These are phyloP conservation scores for Lophotriccus pileatus DNA, from an alignment of 2,797 vertebrate species.

Conservation along the genomic window DNA sequence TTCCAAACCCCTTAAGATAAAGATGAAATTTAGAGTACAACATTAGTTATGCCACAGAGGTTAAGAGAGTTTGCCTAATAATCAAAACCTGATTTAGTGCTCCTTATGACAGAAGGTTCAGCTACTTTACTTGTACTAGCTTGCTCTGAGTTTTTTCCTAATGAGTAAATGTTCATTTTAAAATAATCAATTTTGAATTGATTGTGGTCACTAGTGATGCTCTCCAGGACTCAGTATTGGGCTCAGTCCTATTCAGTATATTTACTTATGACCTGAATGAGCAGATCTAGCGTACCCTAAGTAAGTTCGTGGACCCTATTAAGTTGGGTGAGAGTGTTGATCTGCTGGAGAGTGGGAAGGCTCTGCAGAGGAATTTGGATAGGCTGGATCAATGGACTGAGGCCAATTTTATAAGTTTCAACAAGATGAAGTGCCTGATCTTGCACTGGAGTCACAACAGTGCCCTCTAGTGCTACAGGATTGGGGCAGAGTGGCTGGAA, in stretches of 20 bases:
- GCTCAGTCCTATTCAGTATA: background rate
- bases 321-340: background rate
- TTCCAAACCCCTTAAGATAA: slow-evolving; percentile 23
- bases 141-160: background rate
- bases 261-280: background rate
- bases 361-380: background rate
- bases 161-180: background rate
- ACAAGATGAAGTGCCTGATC: fast-evolving
- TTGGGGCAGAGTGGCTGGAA: background rate
- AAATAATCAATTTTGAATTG: background rate
- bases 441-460: background rate
- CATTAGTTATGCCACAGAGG: background rate
- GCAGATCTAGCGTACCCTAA: background rate
- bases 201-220: background rate
- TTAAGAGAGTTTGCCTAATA: slow-evolving; percentile 10
- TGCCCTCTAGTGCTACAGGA: fast-evolving
- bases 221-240: background rate
- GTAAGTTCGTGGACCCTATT: too few relatives aligned
- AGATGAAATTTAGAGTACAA: background rate
- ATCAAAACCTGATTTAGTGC: background rate
- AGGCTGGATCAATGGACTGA: background rate
- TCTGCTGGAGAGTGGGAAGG: background rate
- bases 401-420: background rate
- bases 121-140: background rate
- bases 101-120: background rate